Percentiles rank a stretch among this genome's conserved stretches.
These are phyloP conservation scores for Echinarachnius parma DNA, from an alignment of 53 echinoderm and acorn worm genomes.

Conservation along the genomic window DNA sequence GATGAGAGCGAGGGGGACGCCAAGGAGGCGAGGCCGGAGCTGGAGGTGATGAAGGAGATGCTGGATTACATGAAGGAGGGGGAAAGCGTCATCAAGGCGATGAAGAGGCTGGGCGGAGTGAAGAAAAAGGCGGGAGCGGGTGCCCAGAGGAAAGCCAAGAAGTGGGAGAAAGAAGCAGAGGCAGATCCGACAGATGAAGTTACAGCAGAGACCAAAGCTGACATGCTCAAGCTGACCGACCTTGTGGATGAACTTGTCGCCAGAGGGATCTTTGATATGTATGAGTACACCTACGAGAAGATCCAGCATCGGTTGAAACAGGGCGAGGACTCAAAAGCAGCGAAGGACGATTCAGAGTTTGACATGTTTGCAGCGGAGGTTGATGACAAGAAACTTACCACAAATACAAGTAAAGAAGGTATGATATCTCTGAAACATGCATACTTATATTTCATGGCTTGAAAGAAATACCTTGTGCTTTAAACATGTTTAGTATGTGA, in stretches of 20 bases:
- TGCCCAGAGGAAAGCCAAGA: slow-evolving; percentile 47
- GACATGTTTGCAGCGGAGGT: slow-evolving; percentile 97
- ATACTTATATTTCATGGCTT: no score
- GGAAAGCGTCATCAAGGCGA: slow-evolving; percentile 80
- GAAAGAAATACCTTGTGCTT: no score
- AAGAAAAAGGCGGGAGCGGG: slow-evolving; percentile 53
- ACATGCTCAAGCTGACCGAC: slow-evolving; percentile 85
- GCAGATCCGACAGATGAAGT: slow-evolving; percentile 1
- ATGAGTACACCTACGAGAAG: slow-evolving; percentile 89
- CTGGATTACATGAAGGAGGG: slow-evolving; percentile 70
- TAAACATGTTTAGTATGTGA: no score
- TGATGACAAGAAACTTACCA: slow-evolving; percentile 68
- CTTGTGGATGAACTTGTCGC: slow-evolving; percentile 82
- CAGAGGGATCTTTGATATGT: slow-evolving; percentile 88
- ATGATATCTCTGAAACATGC: no score
- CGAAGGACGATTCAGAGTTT: slow-evolving; percentile 79
- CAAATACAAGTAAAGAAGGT: no score
- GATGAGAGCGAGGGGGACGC: slow-evolving; percentile 41
- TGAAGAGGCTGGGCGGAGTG: slow-evolving; percentile 84
- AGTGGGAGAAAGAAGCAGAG: no score
- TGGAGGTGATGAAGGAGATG: slow-evolving; percentile 66
- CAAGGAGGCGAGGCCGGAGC: slow-evolving; percentile 43
- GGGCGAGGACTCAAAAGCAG: slow-evolving; percentile 54
- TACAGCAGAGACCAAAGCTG: slow-evolving; percentile 68
- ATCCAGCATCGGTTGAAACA: slow-evolving; percentile 74